Evolutionary conservation across 2,797 vertebrate species (phyloP).

Genomic region (Ibycter americanus): DNA sequence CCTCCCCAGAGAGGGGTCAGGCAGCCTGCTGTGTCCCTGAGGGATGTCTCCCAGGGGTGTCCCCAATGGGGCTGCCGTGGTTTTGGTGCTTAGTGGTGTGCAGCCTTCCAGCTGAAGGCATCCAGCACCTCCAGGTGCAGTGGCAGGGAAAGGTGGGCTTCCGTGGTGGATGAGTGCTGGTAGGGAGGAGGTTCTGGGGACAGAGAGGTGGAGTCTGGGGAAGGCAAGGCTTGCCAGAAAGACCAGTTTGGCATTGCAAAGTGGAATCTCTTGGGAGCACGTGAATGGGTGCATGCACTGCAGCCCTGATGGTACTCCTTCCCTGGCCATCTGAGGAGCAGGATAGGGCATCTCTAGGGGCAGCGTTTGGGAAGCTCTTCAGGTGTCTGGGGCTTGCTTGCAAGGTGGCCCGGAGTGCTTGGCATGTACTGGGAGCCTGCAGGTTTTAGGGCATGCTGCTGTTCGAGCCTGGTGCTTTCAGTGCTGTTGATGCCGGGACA

Average conservation of each 20-base stretch:
- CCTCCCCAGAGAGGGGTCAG: neutral
- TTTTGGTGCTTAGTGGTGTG: neutral
- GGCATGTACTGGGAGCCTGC: no score
- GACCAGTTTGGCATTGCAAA: neutral
- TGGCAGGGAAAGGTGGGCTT: neutral
- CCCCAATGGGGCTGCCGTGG: rapidly evolving
- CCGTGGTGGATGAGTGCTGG: rapidly evolving
- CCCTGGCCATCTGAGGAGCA: neutral
- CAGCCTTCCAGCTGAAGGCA: neutral
- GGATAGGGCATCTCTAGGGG: neutral
- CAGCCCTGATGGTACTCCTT: neutral
- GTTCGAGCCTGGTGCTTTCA: neutral
- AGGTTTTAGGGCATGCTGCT: neutral
- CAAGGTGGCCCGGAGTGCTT: neutral
- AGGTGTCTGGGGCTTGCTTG: neutral
- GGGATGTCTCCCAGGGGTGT: neutral
- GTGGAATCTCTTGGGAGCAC: neutral
- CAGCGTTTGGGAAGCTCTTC: neutral
- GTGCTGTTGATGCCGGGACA: neutral
- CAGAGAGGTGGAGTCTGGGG: rapidly evolving
- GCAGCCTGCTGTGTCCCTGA: neutral
- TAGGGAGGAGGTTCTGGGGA: neutral
- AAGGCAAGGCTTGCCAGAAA: neutral
- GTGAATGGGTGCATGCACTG: rapidly evolving
- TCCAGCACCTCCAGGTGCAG: neutral